Evolutionary conservation across 2,113 vertebrate genomes (phyloP).

Genomic region (Forbesichthys agassizii): DNA sequence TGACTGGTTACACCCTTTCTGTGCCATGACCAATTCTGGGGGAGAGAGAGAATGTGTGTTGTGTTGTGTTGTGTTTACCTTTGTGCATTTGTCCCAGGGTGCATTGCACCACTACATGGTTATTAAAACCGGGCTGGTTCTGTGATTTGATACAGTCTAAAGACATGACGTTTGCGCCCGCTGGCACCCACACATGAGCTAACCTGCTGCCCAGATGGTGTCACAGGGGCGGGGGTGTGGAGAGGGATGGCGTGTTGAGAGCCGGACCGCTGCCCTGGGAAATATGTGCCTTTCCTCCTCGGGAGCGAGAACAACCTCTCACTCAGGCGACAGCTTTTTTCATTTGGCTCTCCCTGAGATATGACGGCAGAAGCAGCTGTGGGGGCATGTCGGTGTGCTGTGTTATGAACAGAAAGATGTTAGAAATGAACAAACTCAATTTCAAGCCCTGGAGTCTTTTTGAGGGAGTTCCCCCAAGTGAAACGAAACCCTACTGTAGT

Average conservation of each 20-base stretch:
- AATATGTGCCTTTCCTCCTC: constrained; percentile 53
- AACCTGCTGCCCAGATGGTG: constrained; percentile 40
- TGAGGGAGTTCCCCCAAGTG: constrained; percentile 39
- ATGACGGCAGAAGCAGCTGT: constrained; percentile 11
- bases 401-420: constrained; percentile 48
- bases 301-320: constrained; percentile 44
- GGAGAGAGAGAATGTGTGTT: not conserved
- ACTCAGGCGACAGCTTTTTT: constrained; percentile 51
- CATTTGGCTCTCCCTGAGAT: constrained; percentile 45
- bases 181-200: constrained; percentile 8
- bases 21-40: too few relatives aligned
- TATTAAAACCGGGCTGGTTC: constrained; percentile 6
- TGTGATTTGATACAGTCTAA: constrained; percentile 42
- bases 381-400: not conserved
- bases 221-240: not conserved
- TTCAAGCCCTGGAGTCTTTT: constrained; percentile 40
- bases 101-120: not conserved
- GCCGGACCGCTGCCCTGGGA: constrained; percentile 60
- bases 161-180: too few relatives aligned
- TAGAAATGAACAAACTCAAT: constrained; percentile 60
- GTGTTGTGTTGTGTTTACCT: not conserved
- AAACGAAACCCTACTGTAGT: not conserved
- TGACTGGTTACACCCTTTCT: too few relatives aligned
- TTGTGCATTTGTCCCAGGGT: not conserved
- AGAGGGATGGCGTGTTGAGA: constrained; percentile 41